phyloP scores from a whole-genome alignment of 2,797 vertebrate species.

The Anniella stebbinsi region DNA sequence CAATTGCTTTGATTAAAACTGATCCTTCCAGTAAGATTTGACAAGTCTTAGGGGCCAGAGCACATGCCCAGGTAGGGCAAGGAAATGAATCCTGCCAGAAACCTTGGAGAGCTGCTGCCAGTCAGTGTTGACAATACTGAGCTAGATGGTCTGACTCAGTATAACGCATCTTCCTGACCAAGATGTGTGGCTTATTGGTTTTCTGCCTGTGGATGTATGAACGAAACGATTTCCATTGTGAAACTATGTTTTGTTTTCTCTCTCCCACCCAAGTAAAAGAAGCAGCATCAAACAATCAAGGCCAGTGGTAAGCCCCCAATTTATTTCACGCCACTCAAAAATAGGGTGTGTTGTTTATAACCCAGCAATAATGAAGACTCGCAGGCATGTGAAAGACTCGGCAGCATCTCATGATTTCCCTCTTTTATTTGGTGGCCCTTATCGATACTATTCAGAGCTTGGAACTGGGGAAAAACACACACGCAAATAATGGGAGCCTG shows the following conservation, averaged over 20 bases:
- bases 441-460: neutral
- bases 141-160: too few species aligned
- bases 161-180: too few species aligned
- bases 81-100: too few species aligned
- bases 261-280: neutral
- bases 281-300: neutral
- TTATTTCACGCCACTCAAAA: neutral
- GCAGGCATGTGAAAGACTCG: neutral
- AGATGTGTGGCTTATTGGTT: conserved; percentile 52
- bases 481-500: neutral
- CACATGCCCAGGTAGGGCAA: too few species aligned
- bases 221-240: neutral
- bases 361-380: neutral
- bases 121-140: too few species aligned
- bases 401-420: neutral
- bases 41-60: too few species aligned
- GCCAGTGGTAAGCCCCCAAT: neutral
- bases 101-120: too few species aligned
- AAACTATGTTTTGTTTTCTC: conserved; percentile 18
- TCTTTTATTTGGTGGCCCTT: conserved; percentile 5
- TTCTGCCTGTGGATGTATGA: neutral
- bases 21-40: conserved; percentile 28
- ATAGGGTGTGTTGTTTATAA: neutral
- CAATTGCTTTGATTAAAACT: neutral
- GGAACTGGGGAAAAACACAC: neutral